These are phyloP conservation scores for Dolichallabes microphthalmus DNA, from an alignment of 2,113 vertebrate species.

Conservation along the genomic window DNA sequence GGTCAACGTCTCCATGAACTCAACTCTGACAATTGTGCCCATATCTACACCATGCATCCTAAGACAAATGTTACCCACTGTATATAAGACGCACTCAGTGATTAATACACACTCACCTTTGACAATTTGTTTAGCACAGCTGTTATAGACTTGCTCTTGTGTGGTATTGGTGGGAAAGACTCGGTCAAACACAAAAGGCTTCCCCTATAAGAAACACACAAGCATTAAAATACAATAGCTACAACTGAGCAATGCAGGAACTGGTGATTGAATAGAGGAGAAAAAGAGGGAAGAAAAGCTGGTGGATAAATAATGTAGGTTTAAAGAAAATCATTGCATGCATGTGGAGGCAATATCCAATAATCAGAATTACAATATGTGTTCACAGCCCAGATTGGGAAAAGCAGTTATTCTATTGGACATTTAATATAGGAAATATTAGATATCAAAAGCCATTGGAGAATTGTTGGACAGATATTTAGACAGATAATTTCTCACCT, in stretches of 20 bases:
- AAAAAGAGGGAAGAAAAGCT: background rate
- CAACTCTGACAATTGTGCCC: background rate
- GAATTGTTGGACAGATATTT: background rate
- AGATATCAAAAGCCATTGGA: background rate
- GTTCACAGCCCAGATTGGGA: background rate
- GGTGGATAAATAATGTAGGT: background rate
- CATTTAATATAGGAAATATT: background rate
- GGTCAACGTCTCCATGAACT: background rate
- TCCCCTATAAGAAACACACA: conserved; percentile 71
- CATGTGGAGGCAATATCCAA: background rate
- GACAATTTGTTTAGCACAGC: conserved; percentile 91
- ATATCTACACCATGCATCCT: background rate
- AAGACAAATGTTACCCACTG: background rate
- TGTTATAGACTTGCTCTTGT: conserved; percentile 91
- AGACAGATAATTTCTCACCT: background rate
- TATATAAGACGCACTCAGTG: background rate
- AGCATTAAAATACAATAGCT: background rate
- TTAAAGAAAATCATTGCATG: background rate
- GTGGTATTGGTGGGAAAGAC: conserved; percentile 88
- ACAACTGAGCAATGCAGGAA: background rate
- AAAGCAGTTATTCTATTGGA: background rate
- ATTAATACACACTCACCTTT: conserved; percentile 77
- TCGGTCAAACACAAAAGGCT: conserved; percentile 83
- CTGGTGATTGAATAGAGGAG: background rate
- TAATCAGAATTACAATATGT: background rate